These are phyloP conservation scores for Macrotrachela quadricornifera DNA, from an alignment of 1,140 invertebrate genomes.

Conservation along the genomic window DNA sequence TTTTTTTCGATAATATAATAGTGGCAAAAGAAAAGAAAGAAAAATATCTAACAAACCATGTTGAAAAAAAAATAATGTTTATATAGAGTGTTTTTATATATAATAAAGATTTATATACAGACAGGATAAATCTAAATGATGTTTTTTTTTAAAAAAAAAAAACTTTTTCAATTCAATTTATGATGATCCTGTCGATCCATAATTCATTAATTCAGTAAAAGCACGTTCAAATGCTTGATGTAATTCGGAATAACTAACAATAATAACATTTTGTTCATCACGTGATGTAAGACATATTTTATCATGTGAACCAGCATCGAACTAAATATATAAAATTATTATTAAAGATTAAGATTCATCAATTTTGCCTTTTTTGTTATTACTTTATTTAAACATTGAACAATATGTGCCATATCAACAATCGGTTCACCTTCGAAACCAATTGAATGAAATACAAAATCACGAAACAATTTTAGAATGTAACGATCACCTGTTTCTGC, in stretches of 20 bases:
- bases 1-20: too few relatives aligned
- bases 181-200: too few relatives aligned
- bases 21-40: too few relatives aligned
- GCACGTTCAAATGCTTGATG: conserved; percentile 79
- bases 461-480: conserved; percentile 87
- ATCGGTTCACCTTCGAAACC: conserved; percentile 73
- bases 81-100: too few relatives aligned
- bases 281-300: conserved; percentile 86
- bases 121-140: too few relatives aligned
- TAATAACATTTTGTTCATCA: conserved; percentile 79
- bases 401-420: conserved; percentile 81
- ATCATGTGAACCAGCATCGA: conserved; percentile 54
- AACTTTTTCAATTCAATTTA: too few relatives aligned
- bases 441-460: conserved; percentile 81
- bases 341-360: neutral
- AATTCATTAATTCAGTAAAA: conserved; percentile 51
- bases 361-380: neutral
- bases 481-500: conserved; percentile 89
- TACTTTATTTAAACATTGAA: conserved; percentile 77
- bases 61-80: too few relatives aligned
- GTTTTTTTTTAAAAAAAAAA: too few relatives aligned
- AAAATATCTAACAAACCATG: too few relatives aligned
- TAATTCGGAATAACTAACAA: conserved; percentile 76
- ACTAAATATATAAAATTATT: conserved; percentile 13
- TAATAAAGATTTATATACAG: too few relatives aligned